phyloP scores from a whole-genome alignment of 2,797 vertebrate species.

The Betta splendens region DNA sequence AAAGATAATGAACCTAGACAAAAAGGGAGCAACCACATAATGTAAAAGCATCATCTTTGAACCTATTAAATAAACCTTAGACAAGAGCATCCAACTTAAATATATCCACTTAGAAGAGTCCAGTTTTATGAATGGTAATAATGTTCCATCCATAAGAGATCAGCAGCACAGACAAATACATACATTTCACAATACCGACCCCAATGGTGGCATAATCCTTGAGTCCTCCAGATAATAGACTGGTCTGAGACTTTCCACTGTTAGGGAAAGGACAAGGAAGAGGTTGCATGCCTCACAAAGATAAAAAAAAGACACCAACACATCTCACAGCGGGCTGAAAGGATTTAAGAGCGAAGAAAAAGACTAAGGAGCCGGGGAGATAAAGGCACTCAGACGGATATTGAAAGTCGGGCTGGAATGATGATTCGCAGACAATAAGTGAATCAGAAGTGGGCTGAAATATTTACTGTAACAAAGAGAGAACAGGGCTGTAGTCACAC shows the following conservation, averaged over 20 bases:
- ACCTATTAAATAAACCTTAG: constrained; percentile 69
- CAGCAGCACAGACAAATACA: constrained; percentile 47
- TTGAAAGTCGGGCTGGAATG: constrained; percentile 51
- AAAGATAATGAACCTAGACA: constrained; percentile 56
- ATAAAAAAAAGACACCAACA: constrained; percentile 43
- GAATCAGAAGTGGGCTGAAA: constrained; percentile 34
- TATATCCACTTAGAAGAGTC: constrained; percentile 68
- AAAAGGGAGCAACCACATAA: constrained; percentile 41
- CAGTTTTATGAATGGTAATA: too few species aligned
- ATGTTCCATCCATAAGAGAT: constrained; percentile 55
- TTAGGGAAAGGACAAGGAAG: constrained; percentile 35
- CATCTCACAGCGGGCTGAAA: constrained; percentile 38
- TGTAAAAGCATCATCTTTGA: constrained; percentile 51
- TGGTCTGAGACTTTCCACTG: constrained; percentile 49
- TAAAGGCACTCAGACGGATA: constrained; percentile 67
- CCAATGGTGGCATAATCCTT: constrained; percentile 49
- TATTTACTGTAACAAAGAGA: too few species aligned
- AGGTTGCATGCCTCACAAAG: constrained; percentile 49
- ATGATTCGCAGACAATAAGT: constrained; percentile 49
- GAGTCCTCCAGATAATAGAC: constrained; percentile 52
- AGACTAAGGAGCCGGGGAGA: constrained; percentile 20
- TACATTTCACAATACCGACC: constrained; percentile 52
- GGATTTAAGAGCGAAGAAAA: constrained; percentile 47
- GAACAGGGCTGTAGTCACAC: too few species aligned
- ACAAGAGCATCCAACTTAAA: constrained; percentile 77